These are phyloP conservation scores for Eulithis testata DNA, from an alignment of 2,888 invertebrate genomes.

Conservation along the genomic window DNA sequence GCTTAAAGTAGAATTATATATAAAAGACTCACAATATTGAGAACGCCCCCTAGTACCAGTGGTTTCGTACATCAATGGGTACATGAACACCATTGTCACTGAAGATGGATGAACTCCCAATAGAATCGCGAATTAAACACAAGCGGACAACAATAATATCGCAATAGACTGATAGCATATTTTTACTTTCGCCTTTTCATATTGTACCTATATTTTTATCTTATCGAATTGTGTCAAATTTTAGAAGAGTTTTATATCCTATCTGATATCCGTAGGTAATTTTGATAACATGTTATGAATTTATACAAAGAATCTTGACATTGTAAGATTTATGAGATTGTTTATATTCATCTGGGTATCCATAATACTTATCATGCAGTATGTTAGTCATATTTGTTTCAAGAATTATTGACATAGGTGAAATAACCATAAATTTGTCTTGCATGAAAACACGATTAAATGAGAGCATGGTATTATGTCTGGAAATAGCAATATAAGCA, in stretches of 20 bases:
- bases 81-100: constrained; percentile 34
- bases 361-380: constrained; percentile 3
- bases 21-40: constrained; percentile 37
- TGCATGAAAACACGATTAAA: not conserved
- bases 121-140: constrained; percentile 18
- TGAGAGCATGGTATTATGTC: not conserved
- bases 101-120: not conserved
- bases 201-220: constrained; percentile 25
- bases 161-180: constrained; percentile 22
- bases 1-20: not conserved
- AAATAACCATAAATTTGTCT: constrained; percentile 11
- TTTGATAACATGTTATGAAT: constrained; percentile 33
- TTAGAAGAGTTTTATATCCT: constrained; percentile 25
- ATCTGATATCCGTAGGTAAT: constrained; percentile 24
- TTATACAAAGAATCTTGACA: constrained; percentile 41
- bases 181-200: constrained; percentile 18
- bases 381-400: constrained; percentile 8
- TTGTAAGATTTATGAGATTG: constrained; percentile 31
- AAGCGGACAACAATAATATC: constrained; percentile 14
- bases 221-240: constrained; percentile 37
- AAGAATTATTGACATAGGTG: constrained; percentile 11
- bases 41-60: constrained; percentile 26
- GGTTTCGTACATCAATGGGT: constrained; percentile 36
- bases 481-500: too few species aligned
- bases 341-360: not conserved